A percentile compares a stretch with the other conserved stretches of the same genome.
Evolutionary conservation across 1,140 invertebrate species (phyloP).

Genomic region (Drosophila orena): DNA sequence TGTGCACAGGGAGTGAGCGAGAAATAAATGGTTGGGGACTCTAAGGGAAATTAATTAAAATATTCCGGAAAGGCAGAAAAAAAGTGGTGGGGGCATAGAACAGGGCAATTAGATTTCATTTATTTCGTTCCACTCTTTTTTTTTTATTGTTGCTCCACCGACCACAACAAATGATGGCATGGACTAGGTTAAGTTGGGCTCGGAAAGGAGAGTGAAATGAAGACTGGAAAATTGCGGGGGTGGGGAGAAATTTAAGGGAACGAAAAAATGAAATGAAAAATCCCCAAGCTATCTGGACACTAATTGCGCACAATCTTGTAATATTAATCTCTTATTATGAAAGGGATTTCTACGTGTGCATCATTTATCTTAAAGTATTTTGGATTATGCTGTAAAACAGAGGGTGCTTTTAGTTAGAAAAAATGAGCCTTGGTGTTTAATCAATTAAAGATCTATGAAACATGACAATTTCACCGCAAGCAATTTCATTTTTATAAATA

Average conservation of each 20-base stretch:
- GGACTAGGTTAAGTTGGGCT: conserved; percentile 42
- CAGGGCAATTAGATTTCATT: conserved; percentile 50
- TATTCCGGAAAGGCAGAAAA: conserved; percentile 47
- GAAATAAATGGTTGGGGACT: conserved; percentile 30
- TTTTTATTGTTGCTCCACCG: conserved; percentile 23
- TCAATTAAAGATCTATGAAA: neutral
- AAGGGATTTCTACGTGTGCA: conserved; percentile 3
- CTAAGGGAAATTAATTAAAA: conserved; percentile 72
- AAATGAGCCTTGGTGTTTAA: neutral
- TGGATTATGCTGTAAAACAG: neutral
- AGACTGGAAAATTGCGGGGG: neutral
- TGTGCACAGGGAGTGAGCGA: conserved; percentile 3
- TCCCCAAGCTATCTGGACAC: conserved; percentile 18
- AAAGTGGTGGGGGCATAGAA: conserved; percentile 15
- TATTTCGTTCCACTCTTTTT: conserved; percentile 36
- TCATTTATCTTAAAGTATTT: conserved; percentile 1
- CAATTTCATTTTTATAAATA: neutral
- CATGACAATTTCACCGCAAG: neutral
- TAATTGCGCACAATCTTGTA: conserved; percentile 28
- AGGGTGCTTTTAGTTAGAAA: neutral
- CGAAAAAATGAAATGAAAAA: conserved; percentile 29
- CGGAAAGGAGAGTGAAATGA: neutral
- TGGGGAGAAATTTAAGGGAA: neutral
- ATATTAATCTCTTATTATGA: conserved; percentile 27
- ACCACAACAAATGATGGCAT: conserved; percentile 45